These are phyloP conservation scores for Drosophila sulfurigaster DNA, from an alignment of 1,140 invertebrate genomes.

Conservation along the genomic window DNA sequence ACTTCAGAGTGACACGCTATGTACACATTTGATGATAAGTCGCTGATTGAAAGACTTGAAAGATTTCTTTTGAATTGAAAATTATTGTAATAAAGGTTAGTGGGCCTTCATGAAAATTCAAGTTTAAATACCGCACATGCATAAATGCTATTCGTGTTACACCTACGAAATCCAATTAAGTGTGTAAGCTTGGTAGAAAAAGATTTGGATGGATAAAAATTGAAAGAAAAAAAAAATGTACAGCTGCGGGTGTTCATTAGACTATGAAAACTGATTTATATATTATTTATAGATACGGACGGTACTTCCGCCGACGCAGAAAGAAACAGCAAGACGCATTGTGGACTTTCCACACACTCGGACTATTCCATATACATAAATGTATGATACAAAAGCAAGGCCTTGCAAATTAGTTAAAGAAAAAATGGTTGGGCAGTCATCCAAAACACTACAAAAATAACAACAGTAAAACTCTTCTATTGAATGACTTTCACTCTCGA, in stretches of 20 bases:
- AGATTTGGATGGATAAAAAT: background rate
- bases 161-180: background rate
- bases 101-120: background rate
- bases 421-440: conserved; percentile 50
- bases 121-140: background rate
- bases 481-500: conserved; percentile 67
- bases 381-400: conserved; percentile 22
- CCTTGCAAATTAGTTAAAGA: conserved; percentile 60
- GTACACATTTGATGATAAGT: background rate
- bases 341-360: conserved; percentile 33
- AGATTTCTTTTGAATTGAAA: conserved; percentile 5
- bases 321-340: conserved; percentile 12
- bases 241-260: conserved; percentile 6
- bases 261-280: conserved; percentile 26
- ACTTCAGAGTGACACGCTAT: conserved; percentile 1
- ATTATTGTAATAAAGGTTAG: background rate
- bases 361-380: conserved; percentile 1
- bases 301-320: conserved; percentile 21
- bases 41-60: background rate
- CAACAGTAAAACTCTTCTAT: conserved; percentile 42
- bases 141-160: conserved; percentile 5
- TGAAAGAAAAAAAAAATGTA: background rate
- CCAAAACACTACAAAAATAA: conserved; percentile 36
- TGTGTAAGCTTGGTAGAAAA: background rate
- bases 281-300: conserved; percentile 21